phyloP scores from a whole-genome alignment of 2,113 vertebrate species.

The Crypturellus undulatus region DNA sequence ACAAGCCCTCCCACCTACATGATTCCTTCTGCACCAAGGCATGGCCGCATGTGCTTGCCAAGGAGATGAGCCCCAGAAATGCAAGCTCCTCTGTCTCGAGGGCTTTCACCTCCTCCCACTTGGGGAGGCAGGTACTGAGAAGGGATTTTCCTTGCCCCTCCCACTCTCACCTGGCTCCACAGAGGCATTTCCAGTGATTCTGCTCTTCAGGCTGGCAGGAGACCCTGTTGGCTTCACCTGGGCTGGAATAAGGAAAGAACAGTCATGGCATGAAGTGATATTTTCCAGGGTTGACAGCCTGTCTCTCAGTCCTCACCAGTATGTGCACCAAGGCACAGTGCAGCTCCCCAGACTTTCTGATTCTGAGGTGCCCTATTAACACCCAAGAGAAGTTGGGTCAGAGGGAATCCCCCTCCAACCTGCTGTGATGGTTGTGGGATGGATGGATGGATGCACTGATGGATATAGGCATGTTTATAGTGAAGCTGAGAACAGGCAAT shows the following conservation, averaged over 20 bases:
- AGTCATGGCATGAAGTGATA: neutral
- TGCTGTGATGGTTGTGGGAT: neutral
- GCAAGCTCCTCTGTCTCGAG: neutral
- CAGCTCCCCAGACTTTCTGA: neutral
- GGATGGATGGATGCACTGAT: neutral
- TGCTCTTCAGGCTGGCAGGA: fast-evolving
- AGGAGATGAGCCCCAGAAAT: neutral
- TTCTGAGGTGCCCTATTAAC: neutral
- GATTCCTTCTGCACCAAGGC: neutral
- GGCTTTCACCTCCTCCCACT: neutral
- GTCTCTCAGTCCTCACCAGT: neutral
- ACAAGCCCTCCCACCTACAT: neutral
- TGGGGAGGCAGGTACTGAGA: neutral
- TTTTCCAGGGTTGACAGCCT: neutral
- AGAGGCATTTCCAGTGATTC: fast-evolving
- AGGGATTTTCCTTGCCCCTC: neutral
- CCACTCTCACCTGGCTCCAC: slow-evolving; percentile 28
- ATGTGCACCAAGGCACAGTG: neutral
- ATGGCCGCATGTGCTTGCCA: neutral
- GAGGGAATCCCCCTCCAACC: neutral
- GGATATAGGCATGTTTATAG: neutral
- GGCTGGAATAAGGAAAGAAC: neutral
- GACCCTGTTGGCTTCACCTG: fast-evolving
- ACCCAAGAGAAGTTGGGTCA: neutral
- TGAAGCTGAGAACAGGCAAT: neutral